A percentile compares a stretch with the other conserved stretches of the same genome.
Evolutionary conservation across 2,113 vertebrate genomes (phyloP).

Genomic region (Azemiops feae): DNA sequence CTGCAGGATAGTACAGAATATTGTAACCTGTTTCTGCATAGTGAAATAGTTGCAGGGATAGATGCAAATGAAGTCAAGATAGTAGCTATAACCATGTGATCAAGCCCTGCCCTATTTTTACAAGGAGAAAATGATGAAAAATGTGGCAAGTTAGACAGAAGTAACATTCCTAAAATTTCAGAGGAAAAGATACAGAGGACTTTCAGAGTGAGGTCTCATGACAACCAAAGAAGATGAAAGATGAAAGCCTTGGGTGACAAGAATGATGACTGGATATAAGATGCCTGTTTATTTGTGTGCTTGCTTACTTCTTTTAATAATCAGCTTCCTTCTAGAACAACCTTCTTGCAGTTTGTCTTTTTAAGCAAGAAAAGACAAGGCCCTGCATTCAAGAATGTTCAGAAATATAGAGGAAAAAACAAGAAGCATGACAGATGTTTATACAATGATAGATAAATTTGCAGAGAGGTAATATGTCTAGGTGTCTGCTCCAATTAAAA

Average conservation of each 20-base stretch:
- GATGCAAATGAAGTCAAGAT: background rate
- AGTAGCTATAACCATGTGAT: background rate
- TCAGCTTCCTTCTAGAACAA: background rate
- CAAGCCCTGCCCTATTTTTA: background rate
- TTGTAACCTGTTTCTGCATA: background rate
- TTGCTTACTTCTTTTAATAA: background rate
- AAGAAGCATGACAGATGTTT: background rate
- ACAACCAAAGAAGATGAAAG: background rate
- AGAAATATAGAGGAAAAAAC: background rate
- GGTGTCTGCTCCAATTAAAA: background rate
- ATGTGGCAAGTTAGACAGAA: background rate
- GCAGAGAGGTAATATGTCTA: background rate
- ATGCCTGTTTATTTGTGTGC: background rate
- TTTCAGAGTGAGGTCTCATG: background rate
- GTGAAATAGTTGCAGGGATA: background rate
- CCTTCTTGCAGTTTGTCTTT: background rate
- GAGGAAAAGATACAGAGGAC: background rate
- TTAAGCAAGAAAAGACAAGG: background rate
- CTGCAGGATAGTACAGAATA: background rate
- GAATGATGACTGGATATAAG: background rate
- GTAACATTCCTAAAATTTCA: background rate
- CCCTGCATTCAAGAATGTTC: background rate
- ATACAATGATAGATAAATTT: background rate
- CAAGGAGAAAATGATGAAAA: background rate
- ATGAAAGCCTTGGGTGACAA: background rate